Evolutionary conservation across 2,888 invertebrate genomes (phyloP).

Genomic region (Colletes collaris): DNA sequence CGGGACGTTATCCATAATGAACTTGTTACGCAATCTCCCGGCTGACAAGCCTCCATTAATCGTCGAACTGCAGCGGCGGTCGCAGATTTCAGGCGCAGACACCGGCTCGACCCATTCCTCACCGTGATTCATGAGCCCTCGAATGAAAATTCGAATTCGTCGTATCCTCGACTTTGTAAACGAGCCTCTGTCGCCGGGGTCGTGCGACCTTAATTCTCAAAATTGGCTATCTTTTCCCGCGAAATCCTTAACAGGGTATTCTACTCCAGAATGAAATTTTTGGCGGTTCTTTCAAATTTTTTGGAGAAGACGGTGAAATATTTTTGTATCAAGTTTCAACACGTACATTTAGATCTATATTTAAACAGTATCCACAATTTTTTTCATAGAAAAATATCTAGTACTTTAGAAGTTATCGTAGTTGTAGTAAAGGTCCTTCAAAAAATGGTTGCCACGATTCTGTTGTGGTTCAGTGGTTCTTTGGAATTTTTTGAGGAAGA

Average conservation of each 20-base stretch:
- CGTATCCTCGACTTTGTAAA: conserved; percentile 3
- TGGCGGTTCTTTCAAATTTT: too few relatives aligned
- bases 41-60: conserved; percentile 55
- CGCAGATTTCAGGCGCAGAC: conserved; percentile 50
- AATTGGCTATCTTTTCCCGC: conserved; percentile 9
- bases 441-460: too few relatives aligned
- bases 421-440: too few relatives aligned
- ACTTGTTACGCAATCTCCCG: conserved; percentile 58
- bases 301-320: too few relatives aligned
- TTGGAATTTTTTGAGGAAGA: too few relatives aligned
- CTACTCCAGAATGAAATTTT: neutral
- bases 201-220: neutral
- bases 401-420: too few relatives aligned
- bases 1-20: conserved; percentile 43
- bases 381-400: too few relatives aligned
- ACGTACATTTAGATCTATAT: too few relatives aligned
- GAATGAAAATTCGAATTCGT: conserved; percentile 49
- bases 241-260: conserved; percentile 11
- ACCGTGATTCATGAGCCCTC: conserved; percentile 43
- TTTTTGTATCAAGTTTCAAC: too few relatives aligned
- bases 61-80: conserved; percentile 19
- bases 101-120: conserved; percentile 23
- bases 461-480: too few relatives aligned
- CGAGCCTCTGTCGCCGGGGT: neutral
- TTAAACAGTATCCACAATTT: too few relatives aligned